Evolutionary conservation across 2,888 invertebrate species (phyloP).

Genomic region (Leptothorax acervorum): DNA sequence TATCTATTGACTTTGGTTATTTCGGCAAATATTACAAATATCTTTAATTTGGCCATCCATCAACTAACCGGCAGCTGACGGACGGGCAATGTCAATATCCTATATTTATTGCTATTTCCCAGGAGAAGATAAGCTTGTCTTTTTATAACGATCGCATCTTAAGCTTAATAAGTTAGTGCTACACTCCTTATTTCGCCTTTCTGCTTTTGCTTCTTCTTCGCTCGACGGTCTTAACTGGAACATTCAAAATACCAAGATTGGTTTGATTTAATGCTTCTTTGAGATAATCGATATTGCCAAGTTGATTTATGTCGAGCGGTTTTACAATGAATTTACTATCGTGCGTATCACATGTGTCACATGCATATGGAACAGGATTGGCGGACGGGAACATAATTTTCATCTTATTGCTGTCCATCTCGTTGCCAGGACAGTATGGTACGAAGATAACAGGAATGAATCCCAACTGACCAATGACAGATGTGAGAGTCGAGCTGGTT

Average conservation of each 20-base stretch:
- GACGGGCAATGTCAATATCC: conserved; percentile 65
- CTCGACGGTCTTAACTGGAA: conserved; percentile 72
- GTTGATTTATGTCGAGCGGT: conserved; percentile 73
- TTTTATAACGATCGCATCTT: conserved; percentile 16
- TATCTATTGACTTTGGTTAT: conserved; percentile 25
- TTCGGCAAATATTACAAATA: neutral
- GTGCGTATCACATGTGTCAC: conserved; percentile 87
- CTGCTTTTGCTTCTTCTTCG: conserved; percentile 68
- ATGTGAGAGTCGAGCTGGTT: conserved; percentile 79
- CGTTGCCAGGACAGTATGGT: conserved; percentile 88
- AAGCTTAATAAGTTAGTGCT: conserved; percentile 55
- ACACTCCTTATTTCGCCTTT: conserved; percentile 63
- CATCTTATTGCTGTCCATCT: conserved; percentile 83
- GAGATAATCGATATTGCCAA: conserved; percentile 75
- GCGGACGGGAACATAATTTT: conserved; percentile 88
- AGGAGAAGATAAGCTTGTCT: conserved; percentile 18
- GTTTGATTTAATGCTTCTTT: conserved; percentile 74
- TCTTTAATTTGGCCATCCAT: conserved; percentile 68
- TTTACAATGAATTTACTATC: conserved; percentile 66
- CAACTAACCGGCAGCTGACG: conserved; percentile 75
- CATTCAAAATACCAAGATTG: conserved; percentile 80
- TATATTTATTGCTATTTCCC: conserved; percentile 43
- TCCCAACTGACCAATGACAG: conserved; percentile 86
- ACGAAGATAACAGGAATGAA: conserved; percentile 91
- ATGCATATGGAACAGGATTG: conserved; percentile 88